These are phyloP conservation scores for Flexamia atlantica DNA, from an alignment of 2,888 invertebrate species.

Conservation along the genomic window DNA sequence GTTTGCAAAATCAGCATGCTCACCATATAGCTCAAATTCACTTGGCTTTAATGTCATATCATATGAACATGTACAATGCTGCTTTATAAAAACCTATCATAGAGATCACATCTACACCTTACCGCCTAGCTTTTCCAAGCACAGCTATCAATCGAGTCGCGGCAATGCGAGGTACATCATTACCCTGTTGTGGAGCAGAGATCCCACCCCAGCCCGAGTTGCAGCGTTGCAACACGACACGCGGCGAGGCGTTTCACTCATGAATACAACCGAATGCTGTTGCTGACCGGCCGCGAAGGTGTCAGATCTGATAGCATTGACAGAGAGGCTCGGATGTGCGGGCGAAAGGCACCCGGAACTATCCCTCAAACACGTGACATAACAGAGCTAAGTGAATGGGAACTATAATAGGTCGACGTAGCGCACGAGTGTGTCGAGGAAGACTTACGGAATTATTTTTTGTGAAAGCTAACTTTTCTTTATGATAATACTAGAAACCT, in stretches of 20 bases:
- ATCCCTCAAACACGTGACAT: constrained; percentile 32
- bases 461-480: background rate
- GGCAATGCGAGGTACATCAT: background rate
- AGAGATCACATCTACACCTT: background rate
- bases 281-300: background rate
- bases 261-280: constrained; percentile 31
- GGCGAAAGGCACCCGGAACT: constrained; percentile 35
- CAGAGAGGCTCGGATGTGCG: constrained; percentile 20
- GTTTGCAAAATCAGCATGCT: too few species aligned
- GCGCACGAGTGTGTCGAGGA: background rate
- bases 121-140: background rate
- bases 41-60: too few species aligned
- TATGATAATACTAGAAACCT: too few species aligned
- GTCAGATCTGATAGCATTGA: constrained; percentile 20
- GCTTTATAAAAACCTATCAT: background rate
- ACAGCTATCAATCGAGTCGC: constrained; percentile 1
- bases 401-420: background rate
- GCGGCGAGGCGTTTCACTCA: constrained; percentile 29
- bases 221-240: constrained; percentile 32
- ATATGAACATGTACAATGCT: too few species aligned
- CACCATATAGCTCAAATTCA: too few species aligned
- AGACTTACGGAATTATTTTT: background rate
- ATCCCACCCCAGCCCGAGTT: constrained; percentile 19
- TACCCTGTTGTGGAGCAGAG: constrained; percentile 20
- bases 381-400: constrained; percentile 10